Evolutionary conservation across 2,797 vertebrate species (phyloP), one percentile per base, ranked within the genome.

Genomic region (Silurus aristotelis): DNA sequence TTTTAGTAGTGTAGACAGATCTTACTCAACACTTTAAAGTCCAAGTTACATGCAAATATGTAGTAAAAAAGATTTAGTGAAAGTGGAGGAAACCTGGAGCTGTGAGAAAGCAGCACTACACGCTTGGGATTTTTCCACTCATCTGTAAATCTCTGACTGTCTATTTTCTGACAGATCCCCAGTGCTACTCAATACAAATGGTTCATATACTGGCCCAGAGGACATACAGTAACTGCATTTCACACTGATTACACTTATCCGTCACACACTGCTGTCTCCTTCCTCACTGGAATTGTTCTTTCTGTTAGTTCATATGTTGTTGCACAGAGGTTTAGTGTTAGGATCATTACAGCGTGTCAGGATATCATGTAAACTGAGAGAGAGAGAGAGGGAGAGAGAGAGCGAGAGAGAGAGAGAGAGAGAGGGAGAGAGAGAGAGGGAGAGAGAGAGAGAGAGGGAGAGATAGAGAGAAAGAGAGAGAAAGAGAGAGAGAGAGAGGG

Each of bases 211-310:
- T 64, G 22, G n/a, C n/a, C 10, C 63, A 61, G 20, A 61, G 60
- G 60, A 61, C 60, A 61, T 61, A 61, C 60, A 64, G 63, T 64
- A 64, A 64, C n/a, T 64, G 63, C n/a, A 64, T 64, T 64, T 64
- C n/a, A 64, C 63, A 64, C 9, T 64, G 22, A 64, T 64, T 64
- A n/a, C 22, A 64, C 8, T 25, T n/a, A 13, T 64, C 22, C n/a
- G 63, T 64, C n/a, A n/a, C n/a, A 64, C 63, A 5, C n/a, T 25
- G n/a, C n/a, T 25, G 10, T 64, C n/a, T 10, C 1, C 10, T 64
- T 25, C 22, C 1, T 6, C 27, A 68, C 27, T 68, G 31, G 27
- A 68, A 17, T 17, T 17, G 27, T 19, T 68, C 14, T 38, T 27
- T 3, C 14, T 68, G 27, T 38, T 38, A 17, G 8, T 43, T 43